A percentile compares a stretch with the other conserved stretches of the same genome.
These are phyloP conservation scores for Nannobrachium achirus DNA, from an alignment of 2,113 vertebrate species.

Conservation along the genomic window DNA sequence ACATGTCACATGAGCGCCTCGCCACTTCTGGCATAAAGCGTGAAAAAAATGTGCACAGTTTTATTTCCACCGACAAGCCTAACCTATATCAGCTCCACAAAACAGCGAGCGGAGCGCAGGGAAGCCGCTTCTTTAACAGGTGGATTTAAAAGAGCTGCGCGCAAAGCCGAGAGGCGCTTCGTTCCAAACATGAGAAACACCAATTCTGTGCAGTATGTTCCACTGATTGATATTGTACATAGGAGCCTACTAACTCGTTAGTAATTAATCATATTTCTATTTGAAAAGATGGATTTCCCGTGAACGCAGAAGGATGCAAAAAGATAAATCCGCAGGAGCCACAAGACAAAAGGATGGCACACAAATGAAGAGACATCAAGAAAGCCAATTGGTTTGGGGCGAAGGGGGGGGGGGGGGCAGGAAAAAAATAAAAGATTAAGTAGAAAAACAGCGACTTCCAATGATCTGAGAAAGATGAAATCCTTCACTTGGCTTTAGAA, in stretches of 20 bases:
- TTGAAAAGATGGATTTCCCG: neutral
- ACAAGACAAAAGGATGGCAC: too few species aligned
- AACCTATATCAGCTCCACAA: conserved; percentile 34
- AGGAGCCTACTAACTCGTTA: neutral
- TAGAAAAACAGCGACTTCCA: too few species aligned
- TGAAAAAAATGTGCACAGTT: neutral
- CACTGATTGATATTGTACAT: neutral
- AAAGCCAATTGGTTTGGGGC: too few species aligned
- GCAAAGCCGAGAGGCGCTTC: neutral
- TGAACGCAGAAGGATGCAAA: neutral
- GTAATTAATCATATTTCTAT: too few species aligned
- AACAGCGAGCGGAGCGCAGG: conserved; percentile 19
- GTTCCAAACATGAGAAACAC: neutral
- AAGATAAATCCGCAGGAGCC: neutral
- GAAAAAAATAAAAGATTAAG: too few species aligned
- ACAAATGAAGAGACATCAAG: too few species aligned
- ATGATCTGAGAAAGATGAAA: too few species aligned
- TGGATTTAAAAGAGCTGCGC: conserved; percentile 66
- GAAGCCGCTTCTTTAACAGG: conserved; percentile 66
- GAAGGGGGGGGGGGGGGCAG: neutral
- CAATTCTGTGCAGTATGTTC: neutral
- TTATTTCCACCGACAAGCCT: conserved; percentile 26
- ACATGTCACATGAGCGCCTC: conserved; percentile 27
- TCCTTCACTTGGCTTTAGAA: too few species aligned
- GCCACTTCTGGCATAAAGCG: conserved; percentile 23